phyloP scores from a whole-genome alignment of 2,113 vertebrate species.

The Turdus rufiventris region DNA sequence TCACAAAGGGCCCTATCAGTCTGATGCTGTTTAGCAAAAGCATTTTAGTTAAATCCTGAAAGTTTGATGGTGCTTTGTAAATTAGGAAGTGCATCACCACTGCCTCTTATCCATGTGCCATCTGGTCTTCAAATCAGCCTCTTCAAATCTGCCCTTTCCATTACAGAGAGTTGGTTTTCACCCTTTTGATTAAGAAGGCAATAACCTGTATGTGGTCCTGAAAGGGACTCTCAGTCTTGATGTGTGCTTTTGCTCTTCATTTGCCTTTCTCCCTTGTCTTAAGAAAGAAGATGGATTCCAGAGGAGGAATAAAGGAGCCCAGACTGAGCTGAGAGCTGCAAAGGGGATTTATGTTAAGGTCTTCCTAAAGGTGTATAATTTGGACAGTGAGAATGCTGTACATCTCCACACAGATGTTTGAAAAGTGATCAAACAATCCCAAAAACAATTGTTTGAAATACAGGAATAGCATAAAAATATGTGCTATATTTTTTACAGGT shows the following conservation, averaged over 20 bases:
- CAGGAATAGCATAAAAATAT: accelerated
- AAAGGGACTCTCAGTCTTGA: not conserved
- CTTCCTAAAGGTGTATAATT: not conserved
- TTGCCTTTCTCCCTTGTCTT: not conserved
- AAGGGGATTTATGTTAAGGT: not conserved
- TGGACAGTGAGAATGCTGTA: not conserved
- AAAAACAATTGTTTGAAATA: not conserved
- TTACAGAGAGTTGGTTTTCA: not conserved
- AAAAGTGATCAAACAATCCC: not conserved
- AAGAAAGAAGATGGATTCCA: not conserved
- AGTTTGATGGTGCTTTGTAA: not conserved
- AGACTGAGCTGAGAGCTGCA: not conserved
- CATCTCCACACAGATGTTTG: not conserved
- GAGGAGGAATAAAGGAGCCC: not conserved
- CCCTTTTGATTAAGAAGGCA: not conserved
- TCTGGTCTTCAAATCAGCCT: not conserved
- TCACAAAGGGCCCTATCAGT: not conserved
- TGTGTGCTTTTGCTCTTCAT: not conserved
- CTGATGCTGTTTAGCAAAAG: not conserved
- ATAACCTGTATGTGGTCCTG: not conserved
- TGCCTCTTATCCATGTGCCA: not conserved
- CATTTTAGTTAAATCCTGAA: not conserved
- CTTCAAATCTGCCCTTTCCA: not conserved
- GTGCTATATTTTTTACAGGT: not conserved
- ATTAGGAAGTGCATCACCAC: not conserved